Evolutionary conservation across 2,797 vertebrate genomes (phyloP).

Genomic region (Orientallactaga sibirica): DNA sequence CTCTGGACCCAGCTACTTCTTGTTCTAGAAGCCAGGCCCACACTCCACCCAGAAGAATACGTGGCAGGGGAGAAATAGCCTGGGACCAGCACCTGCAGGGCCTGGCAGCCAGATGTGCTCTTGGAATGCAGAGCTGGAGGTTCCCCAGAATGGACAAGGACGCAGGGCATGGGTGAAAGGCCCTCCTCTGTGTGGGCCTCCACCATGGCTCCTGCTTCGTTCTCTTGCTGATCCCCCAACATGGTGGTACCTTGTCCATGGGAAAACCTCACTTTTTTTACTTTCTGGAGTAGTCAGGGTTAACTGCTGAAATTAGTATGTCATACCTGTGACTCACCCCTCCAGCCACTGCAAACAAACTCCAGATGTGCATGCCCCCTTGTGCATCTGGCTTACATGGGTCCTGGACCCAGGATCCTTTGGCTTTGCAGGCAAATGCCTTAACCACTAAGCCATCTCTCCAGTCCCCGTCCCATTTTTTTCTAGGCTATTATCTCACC

Average conservation of each 20-base stretch:
- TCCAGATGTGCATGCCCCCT: too few relatives aligned
- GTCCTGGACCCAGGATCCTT: too few relatives aligned
- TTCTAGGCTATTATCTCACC: not conserved
- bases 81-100: rapidly evolving
- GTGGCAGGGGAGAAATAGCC: not conserved
- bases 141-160: too few relatives aligned
- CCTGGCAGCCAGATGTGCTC: not conserved
- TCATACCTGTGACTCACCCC: not conserved
- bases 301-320: not conserved
- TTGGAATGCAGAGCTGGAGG: not conserved
- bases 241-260: too few relatives aligned
- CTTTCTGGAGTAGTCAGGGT: not conserved
- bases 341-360: too few relatives aligned
- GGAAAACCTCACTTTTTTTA: not conserved
- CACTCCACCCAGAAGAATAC: not conserved
- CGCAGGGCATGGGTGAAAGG: too few relatives aligned
- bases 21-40: rapidly evolving
- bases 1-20: not conserved
- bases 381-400: too few relatives aligned
- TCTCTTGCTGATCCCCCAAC: not conserved
- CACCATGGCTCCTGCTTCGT: not conserved
- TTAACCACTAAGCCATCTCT: too few relatives aligned
- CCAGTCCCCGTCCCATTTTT: too few relatives aligned
- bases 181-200: not conserved
- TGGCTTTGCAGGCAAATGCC: too few relatives aligned